These are phyloP conservation scores for Odocoileus virginianus DNA, from an alignment of 2,113 vertebrate genomes.

Conservation along the genomic window DNA sequence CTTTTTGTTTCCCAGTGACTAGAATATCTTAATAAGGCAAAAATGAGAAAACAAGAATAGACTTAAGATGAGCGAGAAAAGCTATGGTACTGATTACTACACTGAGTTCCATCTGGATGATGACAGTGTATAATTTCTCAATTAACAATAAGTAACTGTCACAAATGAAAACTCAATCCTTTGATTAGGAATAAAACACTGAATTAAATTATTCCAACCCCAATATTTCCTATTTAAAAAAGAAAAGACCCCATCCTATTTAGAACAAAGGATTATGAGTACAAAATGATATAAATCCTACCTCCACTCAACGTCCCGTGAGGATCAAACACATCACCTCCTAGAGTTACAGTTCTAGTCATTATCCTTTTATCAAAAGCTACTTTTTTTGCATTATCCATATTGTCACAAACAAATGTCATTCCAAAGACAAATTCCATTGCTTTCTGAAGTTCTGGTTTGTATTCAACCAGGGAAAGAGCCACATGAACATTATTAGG, in stretches of 20 bases:
- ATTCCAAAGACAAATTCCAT: constrained; percentile 97
- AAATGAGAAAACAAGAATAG: not conserved
- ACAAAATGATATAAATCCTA: constrained; percentile 63
- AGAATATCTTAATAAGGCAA: not conserved
- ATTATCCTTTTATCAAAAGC: constrained; percentile 92
- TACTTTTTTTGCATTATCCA: constrained; percentile 94
- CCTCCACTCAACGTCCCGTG: constrained; percentile 96
- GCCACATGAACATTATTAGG: constrained; percentile 85
- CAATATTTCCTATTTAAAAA: not conserved
- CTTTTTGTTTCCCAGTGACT: not conserved
- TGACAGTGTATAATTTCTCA: not conserved
- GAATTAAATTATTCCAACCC: not conserved
- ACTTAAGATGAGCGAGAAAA: not conserved
- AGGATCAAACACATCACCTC: constrained; percentile 94
- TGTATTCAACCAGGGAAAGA: constrained; percentile 88
- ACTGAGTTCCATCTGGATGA: not conserved
- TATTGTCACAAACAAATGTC: constrained; percentile 88
- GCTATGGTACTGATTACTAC: not conserved
- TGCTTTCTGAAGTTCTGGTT: constrained; percentile 91
- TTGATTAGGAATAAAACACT: not conserved
- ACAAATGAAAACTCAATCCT: not conserved
- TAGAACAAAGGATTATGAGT: not conserved
- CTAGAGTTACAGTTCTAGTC: constrained; percentile 92
- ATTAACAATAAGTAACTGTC: not conserved
- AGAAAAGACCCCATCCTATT: not conserved